These are phyloP conservation scores for Margaritifera margaritifera DNA, from an alignment of 2,888 invertebrate species.

Conservation along the genomic window DNA sequence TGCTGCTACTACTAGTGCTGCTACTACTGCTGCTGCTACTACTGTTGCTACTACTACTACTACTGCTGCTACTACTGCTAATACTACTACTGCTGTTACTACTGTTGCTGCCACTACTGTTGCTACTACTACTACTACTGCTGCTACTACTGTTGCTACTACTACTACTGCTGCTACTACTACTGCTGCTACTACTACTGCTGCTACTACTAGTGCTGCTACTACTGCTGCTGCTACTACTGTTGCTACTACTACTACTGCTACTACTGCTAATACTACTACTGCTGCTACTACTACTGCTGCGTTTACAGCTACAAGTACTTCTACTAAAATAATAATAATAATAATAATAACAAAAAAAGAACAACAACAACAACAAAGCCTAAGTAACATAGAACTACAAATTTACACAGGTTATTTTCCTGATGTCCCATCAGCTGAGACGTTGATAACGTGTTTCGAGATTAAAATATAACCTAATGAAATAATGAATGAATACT, in stretches of 20 bases:
- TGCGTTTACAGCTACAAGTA: background rate
- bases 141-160: background rate
- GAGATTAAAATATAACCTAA: too few relatives aligned
- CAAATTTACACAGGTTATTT: too few relatives aligned
- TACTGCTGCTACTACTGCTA: background rate
- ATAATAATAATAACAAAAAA: too few relatives aligned
- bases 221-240: background rate
- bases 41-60: background rate
- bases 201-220: background rate
- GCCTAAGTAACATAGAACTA: too few relatives aligned
- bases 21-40: background rate
- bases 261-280: background rate
- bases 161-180: conserved; percentile 1
- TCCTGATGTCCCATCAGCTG: too few relatives aligned
- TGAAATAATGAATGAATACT: too few relatives aligned
- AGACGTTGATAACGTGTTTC: too few relatives aligned
- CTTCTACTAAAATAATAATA: background rate
- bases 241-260: background rate
- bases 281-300: background rate
- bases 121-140: conserved; percentile 1
- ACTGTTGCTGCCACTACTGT: background rate
- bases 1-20: background rate
- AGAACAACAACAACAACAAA: too few relatives aligned
- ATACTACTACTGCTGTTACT: background rate
- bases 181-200: background rate